Evolutionary conservation across 2,113 vertebrate genomes (phyloP).

Genomic region (Eulemur rufifrons): DNA sequence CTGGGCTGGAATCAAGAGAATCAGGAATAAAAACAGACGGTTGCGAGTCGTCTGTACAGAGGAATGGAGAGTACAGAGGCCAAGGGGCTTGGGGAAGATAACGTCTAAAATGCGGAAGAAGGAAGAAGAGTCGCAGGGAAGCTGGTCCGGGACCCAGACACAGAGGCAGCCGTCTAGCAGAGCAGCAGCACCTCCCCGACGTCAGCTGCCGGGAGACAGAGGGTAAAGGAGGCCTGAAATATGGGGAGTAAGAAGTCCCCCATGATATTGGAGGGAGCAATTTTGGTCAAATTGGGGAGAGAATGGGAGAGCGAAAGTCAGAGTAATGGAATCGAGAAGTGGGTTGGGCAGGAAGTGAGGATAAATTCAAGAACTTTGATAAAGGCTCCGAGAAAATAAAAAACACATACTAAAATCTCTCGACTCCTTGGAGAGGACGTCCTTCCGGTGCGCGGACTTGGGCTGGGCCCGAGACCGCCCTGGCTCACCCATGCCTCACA

Average conservation of each 20-base stretch:
- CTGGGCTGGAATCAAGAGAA: background rate
- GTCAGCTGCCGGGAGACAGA: background rate
- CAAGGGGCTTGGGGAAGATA: background rate
- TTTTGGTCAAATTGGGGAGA: background rate
- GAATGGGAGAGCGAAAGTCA: background rate
- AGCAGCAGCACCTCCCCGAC: background rate
- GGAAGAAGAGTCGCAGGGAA: background rate
- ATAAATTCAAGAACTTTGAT: background rate
- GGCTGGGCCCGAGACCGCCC: background rate
- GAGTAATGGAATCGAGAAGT: background rate
- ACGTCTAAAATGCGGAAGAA: background rate
- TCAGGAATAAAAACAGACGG: background rate
- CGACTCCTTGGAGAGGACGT: background rate
- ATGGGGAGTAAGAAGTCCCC: background rate
- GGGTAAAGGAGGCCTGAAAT: background rate
- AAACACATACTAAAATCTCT: background rate
- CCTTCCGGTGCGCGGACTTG: rapidly evolving
- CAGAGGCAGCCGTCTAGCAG: rapidly evolving
- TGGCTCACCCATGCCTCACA: background rate
- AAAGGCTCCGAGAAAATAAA: background rate
- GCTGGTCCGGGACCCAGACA: background rate
- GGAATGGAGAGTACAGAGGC: background rate
- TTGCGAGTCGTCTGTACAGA: background rate
- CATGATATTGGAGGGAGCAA: background rate
- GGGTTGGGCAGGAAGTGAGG: background rate